Conservation (phyloP, 2,888 invertebrate genomes). For the Disparrhopalites patrizii region DNA sequence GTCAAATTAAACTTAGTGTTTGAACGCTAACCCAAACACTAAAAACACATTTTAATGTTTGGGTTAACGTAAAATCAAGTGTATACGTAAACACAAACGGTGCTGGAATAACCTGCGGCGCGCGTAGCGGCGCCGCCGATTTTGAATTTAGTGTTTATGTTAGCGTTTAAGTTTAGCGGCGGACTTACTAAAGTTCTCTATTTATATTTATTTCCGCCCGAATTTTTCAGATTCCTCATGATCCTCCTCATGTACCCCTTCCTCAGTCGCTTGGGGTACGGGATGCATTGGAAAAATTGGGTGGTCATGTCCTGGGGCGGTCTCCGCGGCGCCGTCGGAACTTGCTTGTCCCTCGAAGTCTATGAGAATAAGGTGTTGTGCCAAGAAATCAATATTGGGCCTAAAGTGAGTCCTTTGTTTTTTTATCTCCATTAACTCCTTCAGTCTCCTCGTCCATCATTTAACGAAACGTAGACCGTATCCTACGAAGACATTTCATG, state of each 20-base stretch:
- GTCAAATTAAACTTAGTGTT: too few relatives aligned
- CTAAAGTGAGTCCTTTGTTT: constrained; percentile 31
- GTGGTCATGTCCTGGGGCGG: constrained; percentile 62
- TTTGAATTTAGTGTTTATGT: too few relatives aligned
- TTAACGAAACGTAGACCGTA: too few relatives aligned
- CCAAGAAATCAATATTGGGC: constrained; percentile 31
- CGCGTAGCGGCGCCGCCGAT: too few relatives aligned
- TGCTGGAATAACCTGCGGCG: too few relatives aligned
- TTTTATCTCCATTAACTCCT: neutral
- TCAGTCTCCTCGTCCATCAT: too few relatives aligned
- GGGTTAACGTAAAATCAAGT: too few relatives aligned
- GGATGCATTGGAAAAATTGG: constrained; percentile 59
- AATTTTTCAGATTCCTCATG: constrained; percentile 52
- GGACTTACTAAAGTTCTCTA: neutral
- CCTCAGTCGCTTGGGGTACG: constrained; percentile 58
- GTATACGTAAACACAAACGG: too few relatives aligned
- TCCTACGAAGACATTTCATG: too few relatives aligned
- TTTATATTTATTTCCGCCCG: neutral
- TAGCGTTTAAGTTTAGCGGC: too few relatives aligned
- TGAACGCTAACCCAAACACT: too few relatives aligned
- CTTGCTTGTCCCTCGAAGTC: constrained; percentile 59
- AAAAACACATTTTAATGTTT: too few relatives aligned
- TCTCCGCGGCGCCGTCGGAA: constrained; percentile 57
- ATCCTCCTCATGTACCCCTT: constrained; percentile 57
- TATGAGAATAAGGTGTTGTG: constrained; percentile 53